Percentiles rank a stretch among this genome's conserved stretches.
These are phyloP conservation scores for Margaritifera margaritifera DNA, from an alignment of 2,888 invertebrate species.

Conservation along the genomic window DNA sequence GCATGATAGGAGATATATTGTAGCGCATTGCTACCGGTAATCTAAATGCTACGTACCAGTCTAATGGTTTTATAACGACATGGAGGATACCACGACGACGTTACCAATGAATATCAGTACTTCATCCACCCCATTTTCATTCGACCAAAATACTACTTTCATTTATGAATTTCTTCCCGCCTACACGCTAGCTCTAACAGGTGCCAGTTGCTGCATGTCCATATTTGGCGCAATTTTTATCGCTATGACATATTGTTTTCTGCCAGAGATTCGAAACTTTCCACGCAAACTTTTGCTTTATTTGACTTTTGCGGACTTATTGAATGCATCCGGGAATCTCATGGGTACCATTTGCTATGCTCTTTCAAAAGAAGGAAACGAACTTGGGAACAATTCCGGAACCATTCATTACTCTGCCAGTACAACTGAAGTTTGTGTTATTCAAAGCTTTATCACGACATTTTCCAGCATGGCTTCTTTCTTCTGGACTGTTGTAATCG, in stretches of 20 bases:
- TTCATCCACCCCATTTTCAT: too few relatives aligned
- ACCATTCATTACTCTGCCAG: neutral
- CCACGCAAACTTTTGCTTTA: slow-evolving; percentile 17
- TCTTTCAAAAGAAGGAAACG: neutral
- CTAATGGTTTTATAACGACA: too few relatives aligned
- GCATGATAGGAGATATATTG: too few relatives aligned
- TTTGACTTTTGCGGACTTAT: slow-evolving; percentile 16
- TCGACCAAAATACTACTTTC: too few relatives aligned
- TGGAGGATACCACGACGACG: too few relatives aligned
- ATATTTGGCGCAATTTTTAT: slow-evolving; percentile 17
- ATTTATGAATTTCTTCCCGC: neutral
- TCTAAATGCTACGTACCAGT: too few relatives aligned
- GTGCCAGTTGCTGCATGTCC: slow-evolving; percentile 9
- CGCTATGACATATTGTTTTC: slow-evolving; percentile 11
- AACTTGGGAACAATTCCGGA: too few relatives aligned
- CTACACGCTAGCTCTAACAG: slow-evolving; percentile 5
- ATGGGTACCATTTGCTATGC: slow-evolving; percentile 14
- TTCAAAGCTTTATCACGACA: slow-evolving; percentile 34
- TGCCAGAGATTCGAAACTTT: slow-evolving; percentile 1
- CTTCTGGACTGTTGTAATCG: slow-evolving; percentile 32
- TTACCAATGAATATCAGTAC: too few relatives aligned
- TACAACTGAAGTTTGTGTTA: slow-evolving; percentile 20
- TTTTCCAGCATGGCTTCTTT: slow-evolving; percentile 34
- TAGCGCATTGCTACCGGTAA: too few relatives aligned
- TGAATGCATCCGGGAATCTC: slow-evolving; percentile 11